These are phyloP conservation scores for Campoletis raptor DNA, from an alignment of 2,888 invertebrate species.

Conservation along the genomic window DNA sequence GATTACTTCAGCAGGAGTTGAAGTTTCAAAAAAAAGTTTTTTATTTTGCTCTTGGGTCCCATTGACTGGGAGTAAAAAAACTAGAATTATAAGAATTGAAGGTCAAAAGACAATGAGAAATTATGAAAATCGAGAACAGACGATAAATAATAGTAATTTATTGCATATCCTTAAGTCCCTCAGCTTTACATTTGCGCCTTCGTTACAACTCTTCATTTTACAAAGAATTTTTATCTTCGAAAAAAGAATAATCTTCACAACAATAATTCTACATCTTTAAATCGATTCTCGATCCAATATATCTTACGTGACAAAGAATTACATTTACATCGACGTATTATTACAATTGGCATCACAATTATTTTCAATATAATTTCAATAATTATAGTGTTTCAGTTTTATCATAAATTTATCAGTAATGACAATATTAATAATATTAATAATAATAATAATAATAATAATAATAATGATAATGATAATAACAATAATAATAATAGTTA, in stretches of 20 bases:
- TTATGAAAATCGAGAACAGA: slow-evolving; percentile 24
- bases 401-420: slow-evolving; percentile 7
- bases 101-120: slow-evolving; percentile 21
- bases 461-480: slow-evolving; percentile 24
- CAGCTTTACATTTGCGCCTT: slow-evolving; percentile 24
- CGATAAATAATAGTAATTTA: slow-evolving; percentile 81
- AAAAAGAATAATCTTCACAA: neutral
- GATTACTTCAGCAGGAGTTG: neutral
- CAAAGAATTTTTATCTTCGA: slow-evolving; percentile 56
- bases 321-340: slow-evolving; percentile 65
- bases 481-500: neutral
- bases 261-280: slow-evolving; percentile 21
- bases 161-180: slow-evolving; percentile 72
- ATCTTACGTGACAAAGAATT: slow-evolving; percentile 58
- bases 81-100: too few relatives aligned
- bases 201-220: slow-evolving; percentile 58
- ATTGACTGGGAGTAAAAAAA: neutral
- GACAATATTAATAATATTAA: neutral
- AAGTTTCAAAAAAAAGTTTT: neutral
- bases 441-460: slow-evolving; percentile 15
- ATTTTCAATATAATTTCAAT: slow-evolving; percentile 53
- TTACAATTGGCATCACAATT: slow-evolving; percentile 69
- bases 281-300: slow-evolving; percentile 13
- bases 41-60: neutral
- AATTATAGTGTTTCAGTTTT: slow-evolving; percentile 23